A percentile compares a stretch with the other conserved stretches of the same genome.
These are phyloP conservation scores for Asteroscopus sphinx DNA, from an alignment of 2,888 invertebrate species.

Conservation along the genomic window DNA sequence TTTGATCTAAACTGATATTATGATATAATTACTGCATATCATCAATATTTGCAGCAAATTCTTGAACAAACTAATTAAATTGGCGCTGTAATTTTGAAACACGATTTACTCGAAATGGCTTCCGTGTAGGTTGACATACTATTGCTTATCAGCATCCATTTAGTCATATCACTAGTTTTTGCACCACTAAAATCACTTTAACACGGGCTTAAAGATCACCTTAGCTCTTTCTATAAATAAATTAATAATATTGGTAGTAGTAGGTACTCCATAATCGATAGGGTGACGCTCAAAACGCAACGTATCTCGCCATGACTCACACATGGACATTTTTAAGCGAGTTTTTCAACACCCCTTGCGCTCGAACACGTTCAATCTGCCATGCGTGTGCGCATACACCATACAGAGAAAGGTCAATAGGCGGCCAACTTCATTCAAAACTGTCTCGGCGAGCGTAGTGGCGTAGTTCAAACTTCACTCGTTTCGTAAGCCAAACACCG, in stretches of 20 bases:
- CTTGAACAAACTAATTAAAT: no score
- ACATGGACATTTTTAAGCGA: conserved; percentile 56
- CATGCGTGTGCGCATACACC: conserved; percentile 65
- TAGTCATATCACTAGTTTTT: no score
- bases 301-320: conserved; percentile 55
- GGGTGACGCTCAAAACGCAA: conserved; percentile 12
- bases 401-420: conserved; percentile 67
- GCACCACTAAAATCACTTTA: no score
- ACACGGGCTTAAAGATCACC: no score
- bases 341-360: conserved; percentile 69
- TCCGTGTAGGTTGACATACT: no score
- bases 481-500: conserved; percentile 72
- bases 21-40: no score
- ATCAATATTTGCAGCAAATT: no score
- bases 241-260: background rate
- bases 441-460: conserved; percentile 66
- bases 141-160: no score
- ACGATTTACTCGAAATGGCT: no score
- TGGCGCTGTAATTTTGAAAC: no score
- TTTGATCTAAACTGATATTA: no score
- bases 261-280: conserved; percentile 28
- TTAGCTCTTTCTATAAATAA: conserved; percentile 2
- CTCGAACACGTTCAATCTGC: conserved; percentile 55
- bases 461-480: conserved; percentile 78
- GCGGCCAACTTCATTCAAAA: conserved; percentile 83